These are phyloP conservation scores for Thunnus thynnus DNA, from an alignment of 2,113 vertebrate species.

Conservation along the genomic window DNA sequence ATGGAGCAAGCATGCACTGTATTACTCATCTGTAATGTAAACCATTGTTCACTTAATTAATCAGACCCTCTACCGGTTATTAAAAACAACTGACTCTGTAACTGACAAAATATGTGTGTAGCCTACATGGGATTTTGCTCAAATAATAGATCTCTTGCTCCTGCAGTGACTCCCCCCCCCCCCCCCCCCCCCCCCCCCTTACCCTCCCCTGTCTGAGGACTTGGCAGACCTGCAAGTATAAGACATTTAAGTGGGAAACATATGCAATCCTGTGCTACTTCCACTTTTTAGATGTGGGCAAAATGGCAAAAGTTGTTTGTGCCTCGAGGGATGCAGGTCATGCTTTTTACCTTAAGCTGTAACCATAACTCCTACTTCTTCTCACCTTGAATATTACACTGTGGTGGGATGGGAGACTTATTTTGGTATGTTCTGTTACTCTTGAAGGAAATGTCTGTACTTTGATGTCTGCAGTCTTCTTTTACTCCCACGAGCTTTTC, in stretches of 20 bases:
- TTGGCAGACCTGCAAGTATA: constrained; percentile 58
- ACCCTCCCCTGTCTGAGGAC: constrained; percentile 6
- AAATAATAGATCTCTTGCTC: constrained; percentile 40
- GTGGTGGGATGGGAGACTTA: constrained; percentile 18
- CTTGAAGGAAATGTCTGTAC: constrained; percentile 25
- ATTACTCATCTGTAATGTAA: constrained; percentile 73
- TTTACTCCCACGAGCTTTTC: constrained; percentile 9
- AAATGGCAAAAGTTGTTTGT: constrained; percentile 6
- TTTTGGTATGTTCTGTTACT: constrained; percentile 46
- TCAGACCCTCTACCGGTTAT: constrained; percentile 55
- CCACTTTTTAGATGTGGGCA: constrained; percentile 35
- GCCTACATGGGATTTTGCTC: constrained; percentile 39
- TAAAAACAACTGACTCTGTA: constrained; percentile 61
- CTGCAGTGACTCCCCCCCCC: not conserved
- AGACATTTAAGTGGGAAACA: constrained; percentile 37
- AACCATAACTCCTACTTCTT: constrained; percentile 33
- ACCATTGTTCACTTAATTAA: constrained; percentile 63
- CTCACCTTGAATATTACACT: constrained; percentile 16
- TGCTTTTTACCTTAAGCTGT: constrained; percentile 42
- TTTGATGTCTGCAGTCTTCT: constrained; percentile 56
- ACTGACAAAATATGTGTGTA: constrained; percentile 58
- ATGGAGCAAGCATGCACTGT: constrained; percentile 35
- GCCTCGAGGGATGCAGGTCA: constrained; percentile 38
- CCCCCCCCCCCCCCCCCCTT: not conserved
- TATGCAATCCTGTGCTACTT: constrained; percentile 37